A percentile compares a stretch with the other conserved stretches of the same genome.
Conservation (phyloP, 2,113 vertebrate genomes). For the Condylura cristata region DNA sequence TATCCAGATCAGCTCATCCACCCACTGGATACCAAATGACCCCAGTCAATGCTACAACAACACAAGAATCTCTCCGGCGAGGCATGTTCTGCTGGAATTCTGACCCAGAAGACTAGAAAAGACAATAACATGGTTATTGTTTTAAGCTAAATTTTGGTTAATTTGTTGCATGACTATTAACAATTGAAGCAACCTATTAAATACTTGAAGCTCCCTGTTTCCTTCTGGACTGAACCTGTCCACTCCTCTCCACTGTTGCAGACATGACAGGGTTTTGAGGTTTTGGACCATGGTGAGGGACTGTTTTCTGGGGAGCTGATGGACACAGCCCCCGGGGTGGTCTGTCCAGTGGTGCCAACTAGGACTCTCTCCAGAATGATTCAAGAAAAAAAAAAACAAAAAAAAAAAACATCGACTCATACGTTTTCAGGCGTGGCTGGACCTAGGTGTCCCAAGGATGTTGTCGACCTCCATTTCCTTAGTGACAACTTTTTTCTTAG, state of each 20-base stretch:
- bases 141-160: background rate
- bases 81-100: background rate
- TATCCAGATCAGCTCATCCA: background rate
- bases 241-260: background rate
- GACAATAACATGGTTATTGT: background rate
- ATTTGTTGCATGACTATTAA: background rate
- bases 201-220: background rate
- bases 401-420: background rate
- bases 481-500: background rate
- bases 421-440: background rate
- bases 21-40: background rate
- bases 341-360: background rate
- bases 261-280: background rate
- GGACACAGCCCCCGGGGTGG: background rate
- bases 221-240: background rate
- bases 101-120: background rate
- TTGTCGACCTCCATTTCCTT: background rate
- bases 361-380: background rate
- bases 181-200: background rate
- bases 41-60: background rate
- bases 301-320: background rate
- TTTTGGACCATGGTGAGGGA: background rate
- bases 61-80: background rate
- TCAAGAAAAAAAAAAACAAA: background rate
- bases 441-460: background rate